These are phyloP conservation scores for Acanthaster planci DNA, from an alignment of 35 echinoderm and acorn worm species.

Conservation along the genomic window DNA sequence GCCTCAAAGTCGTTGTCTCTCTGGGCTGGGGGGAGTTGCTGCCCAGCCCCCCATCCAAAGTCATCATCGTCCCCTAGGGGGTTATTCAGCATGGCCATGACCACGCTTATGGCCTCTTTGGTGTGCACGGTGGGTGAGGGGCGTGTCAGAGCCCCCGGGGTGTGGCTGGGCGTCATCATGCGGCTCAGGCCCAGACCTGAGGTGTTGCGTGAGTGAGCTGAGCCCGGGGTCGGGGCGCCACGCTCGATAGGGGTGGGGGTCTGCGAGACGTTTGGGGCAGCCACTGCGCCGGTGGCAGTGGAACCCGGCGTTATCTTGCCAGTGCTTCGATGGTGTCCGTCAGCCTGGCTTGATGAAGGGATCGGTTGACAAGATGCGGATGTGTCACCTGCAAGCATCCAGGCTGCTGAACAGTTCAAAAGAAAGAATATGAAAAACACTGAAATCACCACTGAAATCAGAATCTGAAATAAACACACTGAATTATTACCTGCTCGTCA, in stretches of 20 bases:
- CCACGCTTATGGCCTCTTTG: slow-evolving; percentile 79
- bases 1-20: slow-evolving; percentile 48
- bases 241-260: slow-evolving; percentile 46
- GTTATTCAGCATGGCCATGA: slow-evolving; percentile 78
- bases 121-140: slow-evolving; percentile 93
- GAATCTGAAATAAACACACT: too few relatives aligned
- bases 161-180: slow-evolving; percentile 50
- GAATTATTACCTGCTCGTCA: too few relatives aligned
- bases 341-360: slow-evolving; percentile 7
- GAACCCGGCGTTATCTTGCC: slow-evolving; percentile 6
- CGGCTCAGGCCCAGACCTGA: slow-evolving; percentile 5
- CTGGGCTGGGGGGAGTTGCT: neutral
- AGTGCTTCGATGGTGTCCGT: neutral
- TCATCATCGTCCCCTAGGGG: slow-evolving; percentile 53
- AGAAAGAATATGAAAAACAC: too few relatives aligned
- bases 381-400: neutral
- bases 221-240: slow-evolving; percentile 34
- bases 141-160: slow-evolving; percentile 58
- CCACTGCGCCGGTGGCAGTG: neutral
- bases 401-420: neutral
- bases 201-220: slow-evolving; percentile 7
- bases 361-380: neutral
- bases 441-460: too few relatives aligned
- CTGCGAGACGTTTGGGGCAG: slow-evolving; percentile 34
- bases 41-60: neutral